phyloP scores from a whole-genome alignment of 2,113 vertebrate genomes.

The Sisor rabdophorus region DNA sequence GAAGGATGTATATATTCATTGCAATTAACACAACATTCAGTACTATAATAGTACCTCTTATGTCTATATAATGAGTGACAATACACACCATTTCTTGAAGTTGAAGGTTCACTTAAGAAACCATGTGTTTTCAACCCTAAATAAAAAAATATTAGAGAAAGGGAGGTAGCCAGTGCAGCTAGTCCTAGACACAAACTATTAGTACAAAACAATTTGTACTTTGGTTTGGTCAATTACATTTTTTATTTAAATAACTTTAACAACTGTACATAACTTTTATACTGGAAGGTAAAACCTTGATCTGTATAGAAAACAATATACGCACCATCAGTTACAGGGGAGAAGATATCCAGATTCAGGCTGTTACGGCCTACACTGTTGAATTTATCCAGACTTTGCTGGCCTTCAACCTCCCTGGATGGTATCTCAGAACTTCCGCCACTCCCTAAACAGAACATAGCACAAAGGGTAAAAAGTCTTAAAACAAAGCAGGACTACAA shows the following conservation, averaged over 20 bases:
- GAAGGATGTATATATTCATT: not conserved
- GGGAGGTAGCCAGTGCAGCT: not conserved
- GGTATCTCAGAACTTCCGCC: constrained; percentile 67
- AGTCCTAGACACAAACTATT: not conserved
- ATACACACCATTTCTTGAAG: constrained; percentile 70
- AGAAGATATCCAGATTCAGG: constrained; percentile 81
- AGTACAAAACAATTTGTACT: not conserved
- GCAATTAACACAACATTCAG: not conserved
- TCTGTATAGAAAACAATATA: not conserved
- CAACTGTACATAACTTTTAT: not conserved
- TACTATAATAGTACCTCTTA: not conserved
- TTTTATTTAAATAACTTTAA: no score
- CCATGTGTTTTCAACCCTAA: constrained; percentile 67
- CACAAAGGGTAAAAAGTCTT: not conserved
- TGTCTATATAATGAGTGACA: not conserved
- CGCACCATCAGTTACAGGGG: constrained; percentile 81
- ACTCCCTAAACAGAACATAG: constrained; percentile 60
- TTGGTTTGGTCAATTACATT: no score
- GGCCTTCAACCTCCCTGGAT: constrained; percentile 72
- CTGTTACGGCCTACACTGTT: constrained; percentile 70
- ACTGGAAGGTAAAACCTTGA: not conserved
- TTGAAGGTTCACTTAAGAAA: constrained; percentile 62
- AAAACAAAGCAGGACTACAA: not conserved
- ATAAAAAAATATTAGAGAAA: not conserved
- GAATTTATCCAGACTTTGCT: constrained; percentile 61